Evolutionary conservation across 1,140 invertebrate genomes (phyloP).

Genomic region (Druon quercuslanigerum): DNA sequence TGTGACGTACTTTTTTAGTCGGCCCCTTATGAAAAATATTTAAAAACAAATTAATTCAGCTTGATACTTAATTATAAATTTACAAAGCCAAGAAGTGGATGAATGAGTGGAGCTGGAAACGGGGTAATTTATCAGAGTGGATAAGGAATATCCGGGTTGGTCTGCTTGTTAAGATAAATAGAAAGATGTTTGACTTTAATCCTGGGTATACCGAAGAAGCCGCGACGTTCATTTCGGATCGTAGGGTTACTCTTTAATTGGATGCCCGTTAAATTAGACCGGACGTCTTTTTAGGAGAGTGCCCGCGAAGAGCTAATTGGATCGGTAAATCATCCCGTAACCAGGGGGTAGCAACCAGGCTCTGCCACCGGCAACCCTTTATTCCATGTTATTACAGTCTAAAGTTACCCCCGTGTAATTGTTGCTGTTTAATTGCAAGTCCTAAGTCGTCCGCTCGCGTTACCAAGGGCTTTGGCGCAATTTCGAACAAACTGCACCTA

Average conservation of each 20-base stretch:
- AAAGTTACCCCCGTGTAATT: conserved; percentile 77
- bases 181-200: conserved; percentile 39
- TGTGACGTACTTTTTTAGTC: too few relatives aligned
- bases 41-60: too few relatives aligned
- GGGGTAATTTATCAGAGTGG: conserved; percentile 29
- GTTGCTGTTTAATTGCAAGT: conserved; percentile 77
- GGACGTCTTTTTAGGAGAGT: conserved; percentile 73
- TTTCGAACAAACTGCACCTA: conserved; percentile 55
- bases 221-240: conserved; percentile 56
- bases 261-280: conserved; percentile 75
- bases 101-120: too few relatives aligned
- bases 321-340: conserved; percentile 77
- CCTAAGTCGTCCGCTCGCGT: conserved; percentile 71
- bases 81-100: too few relatives aligned
- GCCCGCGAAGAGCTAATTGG: conserved; percentile 71
- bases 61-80: too few relatives aligned
- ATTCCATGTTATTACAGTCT: conserved; percentile 77
- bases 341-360: conserved; percentile 69
- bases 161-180: conserved; percentile 33
- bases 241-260: conserved; percentile 72
- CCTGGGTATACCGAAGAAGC: conserved; percentile 39
- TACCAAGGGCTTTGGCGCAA: conserved; percentile 60
- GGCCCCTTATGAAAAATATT: too few relatives aligned
- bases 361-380: conserved; percentile 72
- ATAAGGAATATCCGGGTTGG: conserved; percentile 26